Evolutionary conservation across 1,140 invertebrate genomes (phyloP).

Genomic region (Hydropsyche tenuis): DNA sequence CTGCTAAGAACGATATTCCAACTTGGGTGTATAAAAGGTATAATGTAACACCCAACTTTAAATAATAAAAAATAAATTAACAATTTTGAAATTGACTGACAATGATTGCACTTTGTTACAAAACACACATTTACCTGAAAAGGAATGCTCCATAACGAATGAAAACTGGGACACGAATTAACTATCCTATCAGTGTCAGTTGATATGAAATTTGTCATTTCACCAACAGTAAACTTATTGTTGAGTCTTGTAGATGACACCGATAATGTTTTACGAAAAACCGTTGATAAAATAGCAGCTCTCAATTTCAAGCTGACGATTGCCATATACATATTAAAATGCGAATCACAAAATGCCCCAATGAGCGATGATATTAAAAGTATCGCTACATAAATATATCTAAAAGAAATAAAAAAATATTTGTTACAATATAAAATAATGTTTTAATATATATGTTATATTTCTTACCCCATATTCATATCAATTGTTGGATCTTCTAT

Average conservation of each 20-base stretch:
- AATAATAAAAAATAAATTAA: constrained; percentile 54
- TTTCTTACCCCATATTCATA: constrained; percentile 65
- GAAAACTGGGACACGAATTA: constrained; percentile 95
- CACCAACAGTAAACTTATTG: constrained; percentile 75
- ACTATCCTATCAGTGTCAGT: constrained; percentile 94
- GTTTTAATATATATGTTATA: constrained; percentile 8
- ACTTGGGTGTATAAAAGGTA: constrained; percentile 88
- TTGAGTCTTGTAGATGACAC: constrained; percentile 64
- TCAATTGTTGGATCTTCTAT: constrained; percentile 77
- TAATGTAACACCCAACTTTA: constrained; percentile 78
- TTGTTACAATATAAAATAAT: too few species aligned
- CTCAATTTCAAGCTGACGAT: constrained; percentile 88
- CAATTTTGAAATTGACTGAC: not conserved
- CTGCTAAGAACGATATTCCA: constrained; percentile 89
- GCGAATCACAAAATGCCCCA: constrained; percentile 80
- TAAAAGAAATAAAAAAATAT: constrained; percentile 49
- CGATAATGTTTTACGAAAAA: constrained; percentile 86
- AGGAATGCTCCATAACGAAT: constrained; percentile 96
- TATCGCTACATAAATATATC: constrained; percentile 79
- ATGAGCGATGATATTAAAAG: constrained; percentile 73
- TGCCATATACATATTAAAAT: constrained; percentile 90
- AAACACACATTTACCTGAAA: constrained; percentile 74
- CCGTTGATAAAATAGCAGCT: constrained; percentile 79
- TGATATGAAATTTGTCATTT: constrained; percentile 97
- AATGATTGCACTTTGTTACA: too few species aligned